A percentile compares a stretch with the other conserved stretches of the same genome.
Conservation (phyloP, 2,113 vertebrate species). For the Tragelaphus strepsiceros region DNA sequence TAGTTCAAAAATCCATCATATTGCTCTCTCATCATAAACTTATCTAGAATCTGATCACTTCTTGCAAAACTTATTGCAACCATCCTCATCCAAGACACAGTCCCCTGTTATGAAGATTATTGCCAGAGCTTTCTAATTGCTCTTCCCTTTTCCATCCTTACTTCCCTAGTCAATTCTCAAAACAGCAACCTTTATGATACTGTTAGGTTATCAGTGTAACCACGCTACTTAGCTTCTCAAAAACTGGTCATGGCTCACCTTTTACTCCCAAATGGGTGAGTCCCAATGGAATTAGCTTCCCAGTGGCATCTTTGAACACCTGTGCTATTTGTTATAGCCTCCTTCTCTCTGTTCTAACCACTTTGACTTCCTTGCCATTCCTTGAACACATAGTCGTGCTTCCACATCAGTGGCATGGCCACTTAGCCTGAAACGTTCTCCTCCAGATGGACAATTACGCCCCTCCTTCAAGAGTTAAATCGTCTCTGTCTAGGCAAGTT, state of each 20-base stretch:
- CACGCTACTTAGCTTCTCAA: neutral
- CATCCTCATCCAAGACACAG: neutral
- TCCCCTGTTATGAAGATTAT: neutral
- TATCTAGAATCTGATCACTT: neutral
- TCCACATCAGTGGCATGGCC: neutral
- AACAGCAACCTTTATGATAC: neutral
- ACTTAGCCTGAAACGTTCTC: neutral
- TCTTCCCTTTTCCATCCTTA: neutral
- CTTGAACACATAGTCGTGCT: neutral
- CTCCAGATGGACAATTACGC: neutral
- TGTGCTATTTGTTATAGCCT: neutral
- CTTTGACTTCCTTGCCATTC: neutral
- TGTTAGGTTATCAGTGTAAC: neutral
- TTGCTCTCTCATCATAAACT: neutral
- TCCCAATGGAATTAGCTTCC: neutral
- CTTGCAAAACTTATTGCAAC: neutral
- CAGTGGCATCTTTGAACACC: neutral
- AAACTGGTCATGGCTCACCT: neutral
- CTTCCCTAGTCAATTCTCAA: neutral
- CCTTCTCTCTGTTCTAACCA: neutral
- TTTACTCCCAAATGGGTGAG: neutral
- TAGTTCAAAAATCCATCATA: neutral
- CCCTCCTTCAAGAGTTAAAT: neutral
- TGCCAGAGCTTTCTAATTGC: neutral
- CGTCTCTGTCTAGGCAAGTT: neutral